Evolutionary conservation across 2,888 invertebrate species (phyloP), one percentile per base, ranked within the genome.

Genomic region (Diachrysia chrysitis): DNA sequence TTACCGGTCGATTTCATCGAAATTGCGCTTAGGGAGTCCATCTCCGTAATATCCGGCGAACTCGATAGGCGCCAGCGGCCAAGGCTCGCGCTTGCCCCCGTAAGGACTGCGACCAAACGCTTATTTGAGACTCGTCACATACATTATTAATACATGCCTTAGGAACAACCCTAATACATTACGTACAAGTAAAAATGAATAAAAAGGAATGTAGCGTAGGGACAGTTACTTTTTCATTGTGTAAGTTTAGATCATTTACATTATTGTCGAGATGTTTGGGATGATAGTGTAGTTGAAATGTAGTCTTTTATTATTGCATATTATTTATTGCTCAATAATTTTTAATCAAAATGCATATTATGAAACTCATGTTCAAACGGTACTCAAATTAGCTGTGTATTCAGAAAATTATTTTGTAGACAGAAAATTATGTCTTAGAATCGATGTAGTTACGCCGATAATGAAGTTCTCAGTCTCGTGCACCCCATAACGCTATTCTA

Each of bases 1-100:
- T 90, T 84, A 94, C 95, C 94, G 90, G 88, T 96, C 96, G 71
- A 96, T 96, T 88, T 96, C 96, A 79, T 96, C 96, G 83, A 96
- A 96, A 87, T 96, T 96, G 61, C 93, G 90, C 78, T 93, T 93
- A 16, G 91, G 90, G 57, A 91, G 86, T 46, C 89, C 92, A 67
- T 93, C 92, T 66, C 89, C 92, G 84, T 90, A 91, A 85, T 91
- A 92, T 81, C 90, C 89, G 78, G 81, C 73, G 71, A 87, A 89
- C 69, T 89, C 89, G 66, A 86, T 61, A 64, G 90, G 84, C 25
- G 86, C 81, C 60, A 89, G 73, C 9, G 90, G 88, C 88, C 92
- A 92, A 29, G 82, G 79, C 67, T 89, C 90, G 32, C 94, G 93
- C 83, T 96, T 96, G 67, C 87, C 80, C 4, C 78, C 95, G 76